These are phyloP conservation scores for Geopemphigus sp. DNA, from an alignment of 1,140 invertebrate genomes.

Conservation along the genomic window DNA sequence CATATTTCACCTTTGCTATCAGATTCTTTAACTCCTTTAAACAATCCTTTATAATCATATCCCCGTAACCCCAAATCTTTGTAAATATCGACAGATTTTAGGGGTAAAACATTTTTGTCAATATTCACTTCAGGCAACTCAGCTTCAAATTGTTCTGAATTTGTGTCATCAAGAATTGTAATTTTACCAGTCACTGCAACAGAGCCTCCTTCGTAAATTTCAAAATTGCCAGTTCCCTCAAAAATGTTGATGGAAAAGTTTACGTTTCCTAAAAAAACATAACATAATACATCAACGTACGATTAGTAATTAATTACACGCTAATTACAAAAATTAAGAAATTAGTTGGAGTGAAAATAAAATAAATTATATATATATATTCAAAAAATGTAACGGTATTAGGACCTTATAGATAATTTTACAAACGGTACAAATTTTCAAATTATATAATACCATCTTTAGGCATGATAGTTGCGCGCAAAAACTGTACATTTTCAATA, in stretches of 20 bases:
- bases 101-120: constrained; percentile 60
- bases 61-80: constrained; percentile 89
- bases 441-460: constrained; percentile 62
- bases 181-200: constrained; percentile 80
- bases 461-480: constrained; percentile 87
- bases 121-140: constrained; percentile 57
- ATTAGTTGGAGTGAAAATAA: too few relatives aligned
- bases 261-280: constrained; percentile 60
- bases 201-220: constrained; percentile 82
- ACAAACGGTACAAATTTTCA: too few relatives aligned
- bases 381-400: too few relatives aligned
- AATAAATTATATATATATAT: too few relatives aligned
- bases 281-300: not conserved
- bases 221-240: constrained; percentile 83
- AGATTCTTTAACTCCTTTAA: constrained; percentile 73
- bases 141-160: constrained; percentile 59
- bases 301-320: too few relatives aligned
- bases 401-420: too few relatives aligned
- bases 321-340: too few relatives aligned
- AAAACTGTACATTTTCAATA: constrained; percentile 84
- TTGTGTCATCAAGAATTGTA: constrained; percentile 64
- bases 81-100: constrained; percentile 80
- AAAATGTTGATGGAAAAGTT: constrained; percentile 88
- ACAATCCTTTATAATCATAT: constrained; percentile 88
- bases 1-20: constrained; percentile 63